Evolutionary conservation across 2,113 vertebrate genomes (phyloP).

Genomic region (Rhea americana): DNA sequence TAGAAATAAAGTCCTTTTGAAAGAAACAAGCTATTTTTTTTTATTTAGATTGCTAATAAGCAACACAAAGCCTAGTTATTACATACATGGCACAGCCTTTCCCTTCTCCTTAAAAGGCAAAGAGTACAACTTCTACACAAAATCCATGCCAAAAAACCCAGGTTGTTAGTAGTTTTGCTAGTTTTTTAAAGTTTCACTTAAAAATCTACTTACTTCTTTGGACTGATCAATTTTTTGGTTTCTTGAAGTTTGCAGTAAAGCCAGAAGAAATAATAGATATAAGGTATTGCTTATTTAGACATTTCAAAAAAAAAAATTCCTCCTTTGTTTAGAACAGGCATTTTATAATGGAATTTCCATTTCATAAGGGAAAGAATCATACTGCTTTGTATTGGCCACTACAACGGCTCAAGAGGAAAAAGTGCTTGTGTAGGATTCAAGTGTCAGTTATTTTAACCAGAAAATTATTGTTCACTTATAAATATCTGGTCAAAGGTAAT

Average conservation of each 20-base stretch:
- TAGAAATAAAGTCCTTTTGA: too few species aligned
- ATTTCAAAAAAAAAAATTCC: background rate
- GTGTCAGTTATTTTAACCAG: background rate
- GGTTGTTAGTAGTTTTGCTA: background rate
- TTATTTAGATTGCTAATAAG: background rate
- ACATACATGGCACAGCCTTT: background rate
- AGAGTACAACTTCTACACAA: too few species aligned
- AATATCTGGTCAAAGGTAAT: background rate
- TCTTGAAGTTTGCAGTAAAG: background rate
- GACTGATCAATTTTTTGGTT: background rate
- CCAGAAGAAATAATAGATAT: background rate
- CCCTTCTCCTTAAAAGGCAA: background rate
- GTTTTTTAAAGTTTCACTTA: background rate
- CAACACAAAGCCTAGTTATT: background rate
- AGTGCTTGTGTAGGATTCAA: background rate
- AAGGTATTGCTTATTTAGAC: background rate
- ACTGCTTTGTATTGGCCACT: rapidly evolving
- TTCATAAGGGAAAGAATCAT: background rate
- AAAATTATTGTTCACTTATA: background rate
- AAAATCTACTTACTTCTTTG: background rate
- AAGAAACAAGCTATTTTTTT: too few species aligned
- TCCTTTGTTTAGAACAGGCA: background rate
- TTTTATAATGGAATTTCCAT: background rate
- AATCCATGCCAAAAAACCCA: background rate
- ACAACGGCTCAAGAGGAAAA: background rate